Conservation (phyloP, 2,888 invertebrate genomes). For the Drosophila gaucha region DNA sequence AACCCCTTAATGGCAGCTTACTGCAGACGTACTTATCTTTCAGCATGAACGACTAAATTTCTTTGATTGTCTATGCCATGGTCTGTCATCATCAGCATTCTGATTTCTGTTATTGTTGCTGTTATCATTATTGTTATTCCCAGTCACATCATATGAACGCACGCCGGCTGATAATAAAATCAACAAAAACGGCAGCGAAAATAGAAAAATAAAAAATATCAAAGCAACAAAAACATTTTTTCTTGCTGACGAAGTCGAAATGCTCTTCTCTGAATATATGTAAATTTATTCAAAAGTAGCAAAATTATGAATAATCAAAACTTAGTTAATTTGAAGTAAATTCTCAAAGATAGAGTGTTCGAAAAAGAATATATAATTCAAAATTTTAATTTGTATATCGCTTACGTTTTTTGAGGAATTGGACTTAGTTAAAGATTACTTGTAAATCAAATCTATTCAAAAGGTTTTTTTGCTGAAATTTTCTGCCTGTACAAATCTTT, state of each 20-base stretch:
- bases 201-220: constrained; percentile 14
- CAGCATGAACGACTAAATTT: constrained; percentile 36
- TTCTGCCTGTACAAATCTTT: no score
- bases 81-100: constrained; percentile 32
- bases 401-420: no score
- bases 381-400: no score
- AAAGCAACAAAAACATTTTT: background rate
- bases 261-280: background rate
- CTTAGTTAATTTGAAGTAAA: no score
- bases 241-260: background rate
- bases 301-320: no score
- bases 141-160: constrained; percentile 23
- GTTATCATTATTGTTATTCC: constrained; percentile 30
- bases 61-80: constrained; percentile 28
- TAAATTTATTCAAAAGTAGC: no score
- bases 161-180: constrained; percentile 9
- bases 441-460: no score
- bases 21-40: constrained; percentile 25
- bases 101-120: constrained; percentile 15
- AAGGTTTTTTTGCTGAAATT: no score
- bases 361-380: no score
- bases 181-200: constrained; percentile 46
- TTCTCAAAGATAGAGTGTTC: no score
- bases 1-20: background rate
- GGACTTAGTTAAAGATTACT: no score